Conservation (phyloP, 2,113 vertebrate genomes). For the Fulica atra region DNA sequence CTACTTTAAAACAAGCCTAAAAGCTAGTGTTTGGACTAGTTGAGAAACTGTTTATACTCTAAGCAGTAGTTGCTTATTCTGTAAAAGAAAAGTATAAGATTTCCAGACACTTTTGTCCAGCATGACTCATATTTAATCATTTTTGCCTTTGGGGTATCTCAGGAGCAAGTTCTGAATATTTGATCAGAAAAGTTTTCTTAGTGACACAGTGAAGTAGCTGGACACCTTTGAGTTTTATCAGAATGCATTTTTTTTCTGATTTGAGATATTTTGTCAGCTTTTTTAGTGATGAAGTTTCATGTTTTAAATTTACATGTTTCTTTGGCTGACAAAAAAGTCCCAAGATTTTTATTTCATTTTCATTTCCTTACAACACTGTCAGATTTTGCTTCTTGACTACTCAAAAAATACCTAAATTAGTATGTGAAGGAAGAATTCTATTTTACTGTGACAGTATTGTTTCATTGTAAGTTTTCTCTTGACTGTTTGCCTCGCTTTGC, state of each 20-base stretch:
- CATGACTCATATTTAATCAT: neutral
- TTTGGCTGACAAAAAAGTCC: neutral
- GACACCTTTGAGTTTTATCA: neutral
- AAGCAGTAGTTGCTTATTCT: neutral
- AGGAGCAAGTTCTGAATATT: neutral
- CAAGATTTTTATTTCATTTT: neutral
- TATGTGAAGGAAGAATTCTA: neutral
- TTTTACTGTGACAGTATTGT: neutral
- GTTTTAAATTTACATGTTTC: neutral
- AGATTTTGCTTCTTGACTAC: neutral
- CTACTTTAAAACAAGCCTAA: neutral
- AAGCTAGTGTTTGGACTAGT: neutral
- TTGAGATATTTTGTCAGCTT: neutral
- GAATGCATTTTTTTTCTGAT: neutral
- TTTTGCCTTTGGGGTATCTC: neutral
- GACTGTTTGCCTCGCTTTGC: constrained; percentile 24
- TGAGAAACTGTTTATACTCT: neutral
- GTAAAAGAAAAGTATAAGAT: neutral
- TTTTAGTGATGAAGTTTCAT: neutral
- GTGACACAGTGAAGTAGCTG: neutral
- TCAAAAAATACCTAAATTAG: neutral
- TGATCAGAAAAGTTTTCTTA: neutral
- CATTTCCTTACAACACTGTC: neutral
- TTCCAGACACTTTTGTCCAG: neutral
- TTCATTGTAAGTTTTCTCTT: neutral